Percentiles rank a stretch among this genome's conserved stretches.
Conservation (phyloP, 35 echinoderm and acorn worm genomes). For the Nesometra sesokonis region DNA sequence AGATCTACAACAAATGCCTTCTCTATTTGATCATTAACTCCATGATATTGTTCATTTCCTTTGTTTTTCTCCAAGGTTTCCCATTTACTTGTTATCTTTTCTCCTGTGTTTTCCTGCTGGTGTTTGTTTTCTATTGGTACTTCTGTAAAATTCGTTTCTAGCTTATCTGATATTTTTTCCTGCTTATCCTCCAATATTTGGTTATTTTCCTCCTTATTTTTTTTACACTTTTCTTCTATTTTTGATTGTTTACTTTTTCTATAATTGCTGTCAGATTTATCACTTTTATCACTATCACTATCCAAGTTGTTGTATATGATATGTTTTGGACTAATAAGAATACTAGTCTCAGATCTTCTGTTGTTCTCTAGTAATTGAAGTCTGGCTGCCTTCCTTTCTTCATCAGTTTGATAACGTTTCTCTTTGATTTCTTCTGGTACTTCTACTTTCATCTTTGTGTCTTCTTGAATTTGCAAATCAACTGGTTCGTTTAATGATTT, state of each 20-base stretch:
- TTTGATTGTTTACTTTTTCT: not conserved
- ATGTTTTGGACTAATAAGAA: not conserved
- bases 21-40: not conserved
- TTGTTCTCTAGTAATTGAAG: slow-evolving; percentile 7
- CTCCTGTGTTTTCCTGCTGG: not conserved
- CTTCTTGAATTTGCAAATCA: not conserved
- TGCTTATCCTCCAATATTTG: not conserved
- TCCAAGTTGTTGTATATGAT: slow-evolving; percentile 30
- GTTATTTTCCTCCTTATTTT: not conserved
- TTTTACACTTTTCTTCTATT: not conserved
- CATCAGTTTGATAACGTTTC: not conserved
- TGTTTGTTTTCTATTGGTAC: not conserved
- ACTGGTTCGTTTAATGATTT: not conserved
- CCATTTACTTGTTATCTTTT: not conserved
- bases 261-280: slow-evolving; percentile 39
- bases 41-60: not conserved
- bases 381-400: not conserved
- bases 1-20: not conserved
- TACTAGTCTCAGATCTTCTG: not conserved
- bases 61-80: not conserved
- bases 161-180: not conserved
- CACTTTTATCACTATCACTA: slow-evolving; percentile 48
- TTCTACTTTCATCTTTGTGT: not conserved
- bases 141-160: not conserved
- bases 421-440: not conserved